Percentiles rank a stretch among this genome's conserved stretches.
Evolutionary conservation across 1,140 invertebrate species (phyloP).

Genomic region (Megalopta genalis): DNA sequence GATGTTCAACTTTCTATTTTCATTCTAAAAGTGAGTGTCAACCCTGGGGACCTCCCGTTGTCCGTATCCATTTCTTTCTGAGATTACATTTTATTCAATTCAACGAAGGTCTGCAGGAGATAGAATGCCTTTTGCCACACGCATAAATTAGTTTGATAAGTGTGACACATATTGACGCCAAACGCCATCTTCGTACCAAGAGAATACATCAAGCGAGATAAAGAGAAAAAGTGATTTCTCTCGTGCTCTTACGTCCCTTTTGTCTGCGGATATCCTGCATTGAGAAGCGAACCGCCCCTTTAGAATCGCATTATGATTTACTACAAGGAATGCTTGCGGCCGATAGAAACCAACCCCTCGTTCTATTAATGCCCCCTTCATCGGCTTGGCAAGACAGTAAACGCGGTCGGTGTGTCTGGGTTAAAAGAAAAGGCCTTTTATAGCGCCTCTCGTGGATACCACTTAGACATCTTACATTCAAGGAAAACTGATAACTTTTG

Average conservation of each 20-base stretch:
- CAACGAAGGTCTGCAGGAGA: too few relatives aligned
- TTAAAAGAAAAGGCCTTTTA: not conserved
- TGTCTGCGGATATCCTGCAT: constrained; percentile 40
- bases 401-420: not conserved
- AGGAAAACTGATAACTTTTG: not conserved
- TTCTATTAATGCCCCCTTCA: constrained; percentile 40
- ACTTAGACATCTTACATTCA: not conserved
- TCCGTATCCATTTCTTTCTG: too few relatives aligned
- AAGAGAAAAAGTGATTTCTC: constrained; percentile 8
- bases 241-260: not conserved
- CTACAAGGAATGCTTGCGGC: constrained; percentile 45
- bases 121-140: not conserved
- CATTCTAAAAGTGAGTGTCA: too few relatives aligned
- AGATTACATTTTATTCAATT: too few relatives aligned
- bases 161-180: too few relatives aligned
- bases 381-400: constrained; percentile 8
- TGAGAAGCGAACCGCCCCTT: constrained; percentile 49
- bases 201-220: not conserved
- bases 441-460: not conserved
- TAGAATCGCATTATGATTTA: constrained; percentile 59
- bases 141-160: not conserved
- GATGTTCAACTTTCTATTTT: too few relatives aligned
- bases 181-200: too few relatives aligned
- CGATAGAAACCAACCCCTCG: constrained; percentile 28
- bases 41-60: too few relatives aligned